phyloP scores from a whole-genome alignment of 2,888 invertebrate genomes.

The Aporophyla lueneburgensis region DNA sequence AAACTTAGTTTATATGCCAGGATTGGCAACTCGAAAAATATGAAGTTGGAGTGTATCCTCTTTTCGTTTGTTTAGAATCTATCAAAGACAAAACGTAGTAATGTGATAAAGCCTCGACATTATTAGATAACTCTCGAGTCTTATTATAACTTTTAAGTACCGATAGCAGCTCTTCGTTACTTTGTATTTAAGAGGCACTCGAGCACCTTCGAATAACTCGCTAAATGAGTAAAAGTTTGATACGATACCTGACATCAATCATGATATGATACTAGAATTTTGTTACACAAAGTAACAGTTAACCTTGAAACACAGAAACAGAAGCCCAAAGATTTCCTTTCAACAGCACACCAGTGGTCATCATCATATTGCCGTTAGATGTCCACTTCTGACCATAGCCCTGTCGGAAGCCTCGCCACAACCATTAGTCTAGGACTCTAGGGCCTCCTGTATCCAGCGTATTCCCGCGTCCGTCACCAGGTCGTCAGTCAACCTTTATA shows the following conservation, averaged over 20 bases:
- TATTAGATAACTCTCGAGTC: not conserved
- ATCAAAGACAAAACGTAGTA: not conserved
- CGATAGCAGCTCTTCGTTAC: not conserved
- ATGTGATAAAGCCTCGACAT: not conserved
- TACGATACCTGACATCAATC: not conserved
- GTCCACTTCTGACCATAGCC: not conserved
- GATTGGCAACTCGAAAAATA: too few species aligned
- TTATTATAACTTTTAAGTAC: not conserved
- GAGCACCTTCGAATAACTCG: not conserved
- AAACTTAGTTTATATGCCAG: too few species aligned
- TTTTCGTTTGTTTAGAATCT: not conserved
- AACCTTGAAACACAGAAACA: not conserved
- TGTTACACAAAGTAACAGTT: not conserved
- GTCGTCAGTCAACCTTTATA: not conserved
- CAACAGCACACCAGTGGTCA: not conserved
- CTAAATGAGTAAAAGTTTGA: not conserved
- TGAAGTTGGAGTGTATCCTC: not conserved
- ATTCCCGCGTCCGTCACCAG: not conserved
- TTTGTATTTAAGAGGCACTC: conserved; percentile 41
- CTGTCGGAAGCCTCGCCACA: not conserved
- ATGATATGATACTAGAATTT: not conserved
- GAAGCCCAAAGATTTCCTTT: not conserved
- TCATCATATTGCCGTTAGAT: not conserved
- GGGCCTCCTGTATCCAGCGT: not conserved
- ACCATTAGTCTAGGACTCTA: too few species aligned